These are phyloP conservation scores for Myopa tessellatipennis DNA, from an alignment of 2,888 invertebrate species.

Conservation along the genomic window DNA sequence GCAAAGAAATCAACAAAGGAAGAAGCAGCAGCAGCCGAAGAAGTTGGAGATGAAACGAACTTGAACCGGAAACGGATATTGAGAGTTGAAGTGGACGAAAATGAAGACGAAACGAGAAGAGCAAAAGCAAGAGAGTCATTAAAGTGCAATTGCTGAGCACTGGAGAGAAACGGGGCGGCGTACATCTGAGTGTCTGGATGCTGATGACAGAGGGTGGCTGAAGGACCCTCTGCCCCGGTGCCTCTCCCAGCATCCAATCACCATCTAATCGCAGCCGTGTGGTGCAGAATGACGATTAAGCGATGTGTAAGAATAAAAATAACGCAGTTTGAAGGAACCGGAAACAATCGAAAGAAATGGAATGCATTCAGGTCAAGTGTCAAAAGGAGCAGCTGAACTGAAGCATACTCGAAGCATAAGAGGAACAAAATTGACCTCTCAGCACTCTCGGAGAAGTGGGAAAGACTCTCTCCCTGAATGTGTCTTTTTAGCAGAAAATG, in stretches of 20 bases:
- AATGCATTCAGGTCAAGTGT: slow-evolving; percentile 16
- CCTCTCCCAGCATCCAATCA: no score
- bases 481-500: no score
- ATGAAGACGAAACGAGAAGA: slow-evolving; percentile 46
- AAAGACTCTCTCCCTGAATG: no score
- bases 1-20: not conserved
- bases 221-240: not conserved
- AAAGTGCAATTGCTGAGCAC: slow-evolving; percentile 35
- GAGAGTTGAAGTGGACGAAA: slow-evolving; percentile 57
- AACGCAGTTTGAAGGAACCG: not conserved
- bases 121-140: slow-evolving; percentile 48
- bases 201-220: not conserved
- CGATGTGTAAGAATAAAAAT: no score
- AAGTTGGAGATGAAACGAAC: slow-evolving; percentile 53
- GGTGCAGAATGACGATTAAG: no score
- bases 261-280: no score
- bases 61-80: slow-evolving; percentile 64
- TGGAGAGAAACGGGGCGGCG: not conserved
- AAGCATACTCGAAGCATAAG: no score
- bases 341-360: slow-evolving; percentile 6
- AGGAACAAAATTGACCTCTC: no score
- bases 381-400: not conserved
- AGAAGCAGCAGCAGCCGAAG: not conserved
- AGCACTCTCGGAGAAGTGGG: no score
- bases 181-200: not conserved